A percentile compares a stretch with the other conserved stretches of the same genome.
Evolutionary conservation across 2,888 invertebrate genomes (phyloP).

Genomic region (Cephus pulcher): DNA sequence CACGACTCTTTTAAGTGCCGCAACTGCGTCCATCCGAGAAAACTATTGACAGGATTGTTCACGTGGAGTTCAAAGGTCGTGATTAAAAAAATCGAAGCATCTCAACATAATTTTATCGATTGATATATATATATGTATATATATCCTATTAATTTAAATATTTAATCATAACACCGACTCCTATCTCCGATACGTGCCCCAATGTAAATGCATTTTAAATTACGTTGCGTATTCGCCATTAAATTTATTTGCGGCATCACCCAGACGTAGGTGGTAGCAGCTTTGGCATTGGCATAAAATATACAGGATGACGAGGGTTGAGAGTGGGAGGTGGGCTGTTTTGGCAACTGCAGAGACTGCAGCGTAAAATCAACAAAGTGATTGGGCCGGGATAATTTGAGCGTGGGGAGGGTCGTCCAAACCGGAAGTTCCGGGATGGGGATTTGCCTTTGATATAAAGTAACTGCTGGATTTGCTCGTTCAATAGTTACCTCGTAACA

Average conservation of each 20-base stretch:
- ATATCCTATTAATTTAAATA: too few species aligned
- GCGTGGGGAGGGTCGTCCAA: not conserved
- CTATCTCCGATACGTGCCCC: not conserved
- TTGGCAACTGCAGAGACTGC: conserved; percentile 4
- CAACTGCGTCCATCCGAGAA: not conserved
- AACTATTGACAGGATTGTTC: not conserved
- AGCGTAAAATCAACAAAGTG: not conserved
- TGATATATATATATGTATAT: too few species aligned
- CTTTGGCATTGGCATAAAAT: not conserved
- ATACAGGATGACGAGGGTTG: not conserved
- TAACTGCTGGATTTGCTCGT: not conserved
- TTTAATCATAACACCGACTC: too few species aligned
- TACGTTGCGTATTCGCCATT: not conserved
- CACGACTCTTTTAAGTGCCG: not conserved
- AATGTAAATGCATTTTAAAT: not conserved
- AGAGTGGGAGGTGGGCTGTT: not conserved
- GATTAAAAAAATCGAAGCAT: not conserved
- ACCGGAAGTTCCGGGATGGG: not conserved
- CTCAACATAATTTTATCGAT: too few species aligned
- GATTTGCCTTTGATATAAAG: not conserved
- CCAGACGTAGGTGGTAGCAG: not conserved
- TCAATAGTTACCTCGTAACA: not conserved
- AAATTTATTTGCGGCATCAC: not conserved
- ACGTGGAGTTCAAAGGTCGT: not conserved
- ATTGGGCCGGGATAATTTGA: not conserved